Conservation (phyloP, 2,113 vertebrate species). For the Tupaia chinensis region DNA sequence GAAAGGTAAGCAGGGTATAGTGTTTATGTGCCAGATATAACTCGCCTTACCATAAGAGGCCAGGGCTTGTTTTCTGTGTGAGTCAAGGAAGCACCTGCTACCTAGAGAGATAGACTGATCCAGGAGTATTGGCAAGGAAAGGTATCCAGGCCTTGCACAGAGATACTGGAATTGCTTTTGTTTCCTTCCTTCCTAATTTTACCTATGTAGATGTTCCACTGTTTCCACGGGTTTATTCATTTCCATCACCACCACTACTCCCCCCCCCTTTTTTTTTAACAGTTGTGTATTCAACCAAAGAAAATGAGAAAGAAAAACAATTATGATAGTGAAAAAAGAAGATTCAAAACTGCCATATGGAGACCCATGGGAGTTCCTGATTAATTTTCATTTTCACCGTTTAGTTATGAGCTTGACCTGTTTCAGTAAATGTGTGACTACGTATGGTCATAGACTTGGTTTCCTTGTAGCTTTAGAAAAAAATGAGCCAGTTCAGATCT, state of each 20-base stretch:
- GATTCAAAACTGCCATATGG: slow-evolving; percentile 54
- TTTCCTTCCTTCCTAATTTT: slow-evolving; percentile 74
- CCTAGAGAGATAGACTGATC: background rate
- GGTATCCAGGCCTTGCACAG: background rate
- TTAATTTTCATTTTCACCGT: slow-evolving; percentile 74
- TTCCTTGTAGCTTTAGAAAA: slow-evolving; percentile 44
- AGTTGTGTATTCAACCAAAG: slow-evolving; percentile 71
- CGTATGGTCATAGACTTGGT: slow-evolving; percentile 39
- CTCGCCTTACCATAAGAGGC: background rate
- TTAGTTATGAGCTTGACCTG: slow-evolving; percentile 60
- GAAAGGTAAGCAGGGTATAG: background rate
- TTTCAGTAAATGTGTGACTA: slow-evolving; percentile 59
- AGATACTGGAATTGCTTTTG: slow-evolving; percentile 59
- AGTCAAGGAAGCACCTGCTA: slow-evolving; percentile 69
- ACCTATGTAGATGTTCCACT: slow-evolving; percentile 43
- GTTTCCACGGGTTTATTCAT: slow-evolving; percentile 66
- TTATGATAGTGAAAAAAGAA: slow-evolving; percentile 25
- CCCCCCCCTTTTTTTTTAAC: background rate
- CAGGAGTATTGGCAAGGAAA: slow-evolving; percentile 39
- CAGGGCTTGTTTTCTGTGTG: slow-evolving; percentile 41
- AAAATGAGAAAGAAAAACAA: slow-evolving; percentile 79
- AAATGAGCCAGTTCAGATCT: background rate
- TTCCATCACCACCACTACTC: slow-evolving; percentile 28
- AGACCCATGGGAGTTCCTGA: slow-evolving; percentile 66
- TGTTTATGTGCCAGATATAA: background rate